These are phyloP conservation scores for Phymorhynchus buccinoides DNA, from an alignment of 1,140 invertebrate genomes.

Conservation along the genomic window DNA sequence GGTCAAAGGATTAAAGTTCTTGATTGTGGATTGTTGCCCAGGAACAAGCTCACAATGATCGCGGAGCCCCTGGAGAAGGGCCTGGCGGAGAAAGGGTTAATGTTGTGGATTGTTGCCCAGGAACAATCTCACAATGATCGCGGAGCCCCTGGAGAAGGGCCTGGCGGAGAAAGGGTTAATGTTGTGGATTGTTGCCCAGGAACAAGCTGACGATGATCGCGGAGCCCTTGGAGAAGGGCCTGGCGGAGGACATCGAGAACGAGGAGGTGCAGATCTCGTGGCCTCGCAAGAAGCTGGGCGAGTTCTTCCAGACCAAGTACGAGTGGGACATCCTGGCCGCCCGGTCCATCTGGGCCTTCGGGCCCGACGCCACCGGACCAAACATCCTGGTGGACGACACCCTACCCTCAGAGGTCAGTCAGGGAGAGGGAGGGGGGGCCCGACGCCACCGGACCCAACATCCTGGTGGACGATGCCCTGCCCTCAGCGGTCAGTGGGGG, in stretches of 20 bases:
- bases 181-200: no score
- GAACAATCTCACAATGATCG: slow-evolving; percentile 99
- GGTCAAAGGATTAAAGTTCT: no score
- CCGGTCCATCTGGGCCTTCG: slow-evolving; percentile 99
- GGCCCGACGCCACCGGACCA: slow-evolving; percentile 92
- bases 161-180: no score
- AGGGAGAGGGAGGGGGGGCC: slow-evolving; percentile 79
- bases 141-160: slow-evolving; percentile 97
- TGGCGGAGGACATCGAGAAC: slow-evolving; percentile 99
- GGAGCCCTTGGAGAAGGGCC: slow-evolving; percentile 96
- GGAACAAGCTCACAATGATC: slow-evolving; percentile 99
- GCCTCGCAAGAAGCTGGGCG: slow-evolving; percentile 90
- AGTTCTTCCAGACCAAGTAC: slow-evolving; percentile 99
- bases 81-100: no score
- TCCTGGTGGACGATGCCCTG: slow-evolving; percentile 97
- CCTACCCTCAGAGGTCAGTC: slow-evolving; percentile 88
- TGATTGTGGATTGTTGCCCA: no score
- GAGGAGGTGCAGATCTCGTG: slow-evolving; percentile 96
- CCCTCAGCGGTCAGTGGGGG: slow-evolving; percentile 85
- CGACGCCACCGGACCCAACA: slow-evolving; percentile 93
- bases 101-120: no score
- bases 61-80: slow-evolving; percentile 98
- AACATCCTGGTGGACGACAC: slow-evolving; percentile 99
- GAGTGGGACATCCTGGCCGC: slow-evolving; percentile 99
- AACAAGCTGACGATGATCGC: slow-evolving; percentile 99